Conservation (phyloP, 2,888 invertebrate genomes). For the Pseudococcus longispinus region DNA sequence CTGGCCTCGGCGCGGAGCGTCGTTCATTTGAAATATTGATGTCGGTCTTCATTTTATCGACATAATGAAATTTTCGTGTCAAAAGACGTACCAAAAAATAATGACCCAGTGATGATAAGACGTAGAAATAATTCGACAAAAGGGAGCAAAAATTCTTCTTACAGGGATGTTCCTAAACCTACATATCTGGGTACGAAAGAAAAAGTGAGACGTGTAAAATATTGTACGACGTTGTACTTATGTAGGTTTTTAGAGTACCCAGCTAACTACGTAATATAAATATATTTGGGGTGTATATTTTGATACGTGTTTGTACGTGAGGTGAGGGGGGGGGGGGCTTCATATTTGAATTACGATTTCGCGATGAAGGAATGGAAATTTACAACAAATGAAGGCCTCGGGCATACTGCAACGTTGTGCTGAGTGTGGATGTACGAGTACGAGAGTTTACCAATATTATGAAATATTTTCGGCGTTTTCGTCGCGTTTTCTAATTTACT, state of each 20-base stretch:
- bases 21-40: slow-evolving; percentile 4
- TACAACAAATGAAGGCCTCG: neutral
- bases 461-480: slow-evolving; percentile 17
- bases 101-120: neutral
- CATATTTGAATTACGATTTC: slow-evolving; percentile 1
- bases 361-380: neutral
- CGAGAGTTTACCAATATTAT: neutral
- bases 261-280: neutral
- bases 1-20: neutral
- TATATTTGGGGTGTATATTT: neutral
- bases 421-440: neutral
- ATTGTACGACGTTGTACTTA: neutral
- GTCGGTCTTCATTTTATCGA: slow-evolving; percentile 1
- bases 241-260: neutral
- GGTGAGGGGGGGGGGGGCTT: neutral
- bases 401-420: neutral
- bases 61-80: slow-evolving; percentile 13
- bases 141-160: neutral
- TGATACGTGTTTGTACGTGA: neutral
- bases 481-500: slow-evolving; percentile 34
- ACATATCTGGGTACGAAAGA: too few relatives aligned
- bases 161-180: too few relatives aligned
- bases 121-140: neutral
- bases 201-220: neutral
- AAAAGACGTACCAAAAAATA: slow-evolving; percentile 2